Evolutionary conservation across 2,797 vertebrate species (phyloP).

Genomic region (Bucorvus abyssinicus): DNA sequence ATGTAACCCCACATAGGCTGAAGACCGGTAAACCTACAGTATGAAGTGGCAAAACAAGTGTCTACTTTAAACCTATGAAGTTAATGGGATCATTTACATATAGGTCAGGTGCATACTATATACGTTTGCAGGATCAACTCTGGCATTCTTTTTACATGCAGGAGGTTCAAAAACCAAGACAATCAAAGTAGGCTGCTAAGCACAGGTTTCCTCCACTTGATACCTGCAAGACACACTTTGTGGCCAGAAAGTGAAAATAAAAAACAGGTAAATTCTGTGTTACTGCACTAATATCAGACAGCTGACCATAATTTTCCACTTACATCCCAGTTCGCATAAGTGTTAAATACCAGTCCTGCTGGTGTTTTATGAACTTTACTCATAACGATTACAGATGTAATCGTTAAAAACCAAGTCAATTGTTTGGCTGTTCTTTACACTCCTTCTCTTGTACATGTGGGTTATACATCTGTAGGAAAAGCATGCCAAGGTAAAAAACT

Average conservation of each 20-base stretch:
- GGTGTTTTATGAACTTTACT: slow-evolving; percentile 13
- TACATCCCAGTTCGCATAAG: not conserved
- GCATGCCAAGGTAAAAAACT: not conserved
- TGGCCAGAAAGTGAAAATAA: not conserved
- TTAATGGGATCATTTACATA: not conserved
- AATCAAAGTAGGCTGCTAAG: not conserved
- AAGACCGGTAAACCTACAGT: not conserved
- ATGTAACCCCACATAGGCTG: not conserved
- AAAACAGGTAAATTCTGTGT: not conserved
- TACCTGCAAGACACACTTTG: not conserved
- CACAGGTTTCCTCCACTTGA: not conserved
- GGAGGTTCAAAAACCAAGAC: not conserved
- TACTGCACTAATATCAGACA: not conserved
- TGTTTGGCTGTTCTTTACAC: not conserved
- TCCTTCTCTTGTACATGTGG: not conserved
- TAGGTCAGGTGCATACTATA: not conserved
- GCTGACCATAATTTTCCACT: not conserved
- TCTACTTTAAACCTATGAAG: not conserved
- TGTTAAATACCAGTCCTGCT: not conserved
- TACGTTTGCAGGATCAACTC: not conserved
- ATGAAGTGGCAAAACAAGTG: not conserved
- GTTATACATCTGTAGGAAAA: not conserved
- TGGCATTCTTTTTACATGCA: not conserved
- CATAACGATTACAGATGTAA: not conserved
- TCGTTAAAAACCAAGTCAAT: not conserved